A percentile compares a stretch with the other conserved stretches of the same genome.
Evolutionary conservation across 30 jellyfish, hydroid and myxozoan genomes (phyloP).

Genomic region (Chrysaora quinquecirrha): DNA sequence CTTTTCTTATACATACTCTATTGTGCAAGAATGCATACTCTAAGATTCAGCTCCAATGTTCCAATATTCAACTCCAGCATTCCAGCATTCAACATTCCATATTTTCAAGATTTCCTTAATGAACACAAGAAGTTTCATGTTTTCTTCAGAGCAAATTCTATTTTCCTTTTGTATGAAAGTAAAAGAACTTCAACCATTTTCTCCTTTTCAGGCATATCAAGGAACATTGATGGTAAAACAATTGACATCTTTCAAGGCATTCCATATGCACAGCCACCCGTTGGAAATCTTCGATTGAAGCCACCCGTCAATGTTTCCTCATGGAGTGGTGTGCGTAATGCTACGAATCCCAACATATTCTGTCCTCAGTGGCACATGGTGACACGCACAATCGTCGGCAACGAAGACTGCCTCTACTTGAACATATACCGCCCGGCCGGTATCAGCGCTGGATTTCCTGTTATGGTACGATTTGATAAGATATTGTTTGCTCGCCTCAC

Average conservation of each 20-base stretch:
- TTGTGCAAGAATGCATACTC: too few species aligned
- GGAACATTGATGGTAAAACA: not conserved
- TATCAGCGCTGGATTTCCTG: not conserved
- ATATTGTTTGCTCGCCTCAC: not conserved
- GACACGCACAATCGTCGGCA: not conserved
- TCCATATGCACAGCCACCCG: conserved; percentile 58
- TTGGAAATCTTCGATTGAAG: conserved; percentile 20
- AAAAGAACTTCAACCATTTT: too few species aligned
- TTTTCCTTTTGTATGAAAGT: too few species aligned
- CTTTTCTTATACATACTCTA: too few species aligned
- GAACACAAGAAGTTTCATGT: too few species aligned
- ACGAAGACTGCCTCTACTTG: conserved; percentile 25
- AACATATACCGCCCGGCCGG: conserved; percentile 7
- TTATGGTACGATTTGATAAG: not conserved
- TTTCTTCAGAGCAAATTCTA: too few species aligned
- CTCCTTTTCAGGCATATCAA: not conserved
- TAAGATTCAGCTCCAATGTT: too few species aligned
- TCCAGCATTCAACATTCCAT: too few species aligned
- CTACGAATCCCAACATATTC: not conserved
- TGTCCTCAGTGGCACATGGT: conserved; percentile 11
- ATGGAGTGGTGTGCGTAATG: conserved; percentile 20
- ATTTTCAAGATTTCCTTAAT: too few species aligned
- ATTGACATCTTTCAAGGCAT: conserved; percentile 23
- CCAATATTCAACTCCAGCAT: too few species aligned
- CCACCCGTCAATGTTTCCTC: conserved; percentile 19